phyloP scores from a whole-genome alignment of 92 coral and sea anemone genomes.

The Heteractis magnifica region DNA sequence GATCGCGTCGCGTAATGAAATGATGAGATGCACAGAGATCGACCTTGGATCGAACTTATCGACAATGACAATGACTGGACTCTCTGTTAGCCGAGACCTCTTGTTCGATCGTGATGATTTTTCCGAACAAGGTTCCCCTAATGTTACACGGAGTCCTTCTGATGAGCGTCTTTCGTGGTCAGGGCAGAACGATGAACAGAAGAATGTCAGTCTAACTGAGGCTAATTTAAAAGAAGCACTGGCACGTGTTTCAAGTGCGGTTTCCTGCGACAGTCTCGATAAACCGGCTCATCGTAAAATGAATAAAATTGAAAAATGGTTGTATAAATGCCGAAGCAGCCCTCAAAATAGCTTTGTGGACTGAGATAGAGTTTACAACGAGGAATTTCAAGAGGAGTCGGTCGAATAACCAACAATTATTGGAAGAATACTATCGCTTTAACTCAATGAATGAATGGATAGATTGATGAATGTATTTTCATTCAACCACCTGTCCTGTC shows the following conservation, averaged over 20 bases:
- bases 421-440: not conserved
- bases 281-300: conserved; percentile 45
- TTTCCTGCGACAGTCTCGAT: conserved; percentile 68
- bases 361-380: not conserved
- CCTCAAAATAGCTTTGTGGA: conserved; percentile 38
- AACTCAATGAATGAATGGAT: not conserved
- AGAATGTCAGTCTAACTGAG: conserved; percentile 49
- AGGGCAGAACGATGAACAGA: conserved; percentile 37
- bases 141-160: conserved; percentile 74
- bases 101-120: conserved; percentile 56
- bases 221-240: conserved; percentile 67
- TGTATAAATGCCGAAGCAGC: conserved; percentile 62
- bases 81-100: conserved; percentile 82
- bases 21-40: conserved; percentile 40
- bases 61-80: conserved; percentile 58
- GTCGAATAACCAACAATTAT: not conserved
- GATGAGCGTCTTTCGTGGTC: conserved; percentile 73
- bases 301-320: conserved; percentile 81
- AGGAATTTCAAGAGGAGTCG: not conserved
- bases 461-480: not conserved
- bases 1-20: conserved; percentile 50
- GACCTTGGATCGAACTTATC: conserved; percentile 71
- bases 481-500: not conserved
- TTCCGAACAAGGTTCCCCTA: conserved; percentile 71
- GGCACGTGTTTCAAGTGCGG: conserved; percentile 53